A percentile compares a stretch with the other conserved stretches of the same genome.
These are phyloP conservation scores for Drosophila pegasa DNA, from an alignment of 2,888 invertebrate genomes.

Conservation along the genomic window DNA sequence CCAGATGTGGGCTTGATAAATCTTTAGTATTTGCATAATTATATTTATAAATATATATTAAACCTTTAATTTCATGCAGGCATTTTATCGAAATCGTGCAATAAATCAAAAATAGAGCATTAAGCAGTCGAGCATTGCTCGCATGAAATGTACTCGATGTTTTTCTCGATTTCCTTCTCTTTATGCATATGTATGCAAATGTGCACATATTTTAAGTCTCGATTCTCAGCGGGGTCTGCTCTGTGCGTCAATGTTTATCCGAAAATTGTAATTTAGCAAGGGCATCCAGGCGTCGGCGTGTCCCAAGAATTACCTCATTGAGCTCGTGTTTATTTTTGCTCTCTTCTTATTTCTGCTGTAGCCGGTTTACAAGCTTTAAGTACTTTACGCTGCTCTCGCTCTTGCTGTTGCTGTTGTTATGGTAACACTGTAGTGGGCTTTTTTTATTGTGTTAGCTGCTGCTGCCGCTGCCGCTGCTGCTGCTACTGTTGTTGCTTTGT, in stretches of 20 bases:
- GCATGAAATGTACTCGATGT: not conserved
- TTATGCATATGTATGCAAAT: not conserved
- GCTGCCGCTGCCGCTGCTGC: conserved; percentile 22
- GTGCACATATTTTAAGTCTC: conserved; percentile 36
- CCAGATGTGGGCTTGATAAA: not conserved
- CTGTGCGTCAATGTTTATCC: conserved; percentile 30
- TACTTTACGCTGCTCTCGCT: conserved; percentile 6
- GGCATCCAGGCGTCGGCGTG: conserved; percentile 44
- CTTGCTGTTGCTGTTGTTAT: conserved; percentile 22
- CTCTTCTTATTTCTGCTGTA: conserved; percentile 8
- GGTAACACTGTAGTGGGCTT: conserved; percentile 29
- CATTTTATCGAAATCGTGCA: too few relatives aligned
- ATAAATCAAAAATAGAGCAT: not conserved
- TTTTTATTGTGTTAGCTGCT: conserved; percentile 19
- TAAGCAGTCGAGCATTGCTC: not conserved
- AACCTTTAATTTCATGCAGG: too few relatives aligned
- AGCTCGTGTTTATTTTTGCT: conserved; percentile 5
- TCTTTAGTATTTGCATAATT: not conserved
- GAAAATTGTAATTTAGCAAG: conserved; percentile 45
- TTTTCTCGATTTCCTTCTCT: not conserved
- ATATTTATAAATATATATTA: too few relatives aligned
- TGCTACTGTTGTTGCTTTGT: conserved; percentile 20
- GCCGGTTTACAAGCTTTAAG: conserved; percentile 42
- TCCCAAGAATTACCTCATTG: conserved; percentile 27
- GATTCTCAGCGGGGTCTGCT: conserved; percentile 17